Evolutionary conservation across 30 jellyfish, hydroid and myxozoan species (phyloP).

Genomic region (Aurelia aurita): DNA sequence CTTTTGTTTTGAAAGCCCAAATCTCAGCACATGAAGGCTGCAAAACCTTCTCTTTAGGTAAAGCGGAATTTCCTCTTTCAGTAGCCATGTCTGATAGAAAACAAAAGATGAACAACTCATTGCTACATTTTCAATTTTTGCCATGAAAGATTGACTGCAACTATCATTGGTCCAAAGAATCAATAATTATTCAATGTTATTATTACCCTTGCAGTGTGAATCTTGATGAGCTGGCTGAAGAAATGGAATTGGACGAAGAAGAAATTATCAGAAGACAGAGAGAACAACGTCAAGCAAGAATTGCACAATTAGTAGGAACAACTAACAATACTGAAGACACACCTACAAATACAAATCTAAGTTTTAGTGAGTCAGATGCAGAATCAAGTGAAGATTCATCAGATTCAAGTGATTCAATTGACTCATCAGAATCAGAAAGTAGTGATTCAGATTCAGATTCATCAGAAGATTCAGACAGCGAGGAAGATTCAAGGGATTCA

Average conservation of each 20-base stretch:
- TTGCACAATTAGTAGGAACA: conserved; percentile 73
- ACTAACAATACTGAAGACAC: conserved; percentile 24
- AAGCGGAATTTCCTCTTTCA: too few species aligned
- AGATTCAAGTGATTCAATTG: conserved; percentile 13
- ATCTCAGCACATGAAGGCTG: too few species aligned
- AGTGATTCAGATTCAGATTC: conserved; percentile 25
- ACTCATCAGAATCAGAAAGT: conserved; percentile 38
- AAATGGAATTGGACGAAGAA: conserved; percentile 95
- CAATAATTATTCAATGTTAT: neutral
- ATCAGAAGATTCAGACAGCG: conserved; percentile 12
- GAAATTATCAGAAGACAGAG: conserved; percentile 77
- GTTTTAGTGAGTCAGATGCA: conserved; percentile 59
- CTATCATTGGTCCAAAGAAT: too few species aligned
- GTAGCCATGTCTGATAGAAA: too few species aligned
- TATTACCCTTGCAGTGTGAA: conserved; percentile 57
- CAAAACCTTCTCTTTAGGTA: too few species aligned
- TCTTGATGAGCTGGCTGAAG: conserved; percentile 94
- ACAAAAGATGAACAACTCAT: too few species aligned
- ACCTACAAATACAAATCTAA: conserved; percentile 46
- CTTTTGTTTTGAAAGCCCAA: too few species aligned
- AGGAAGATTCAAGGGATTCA: neutral
- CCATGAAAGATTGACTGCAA: too few species aligned
- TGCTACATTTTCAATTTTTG: too few species aligned
- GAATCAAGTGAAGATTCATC: conserved; percentile 21
- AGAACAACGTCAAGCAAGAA: conserved; percentile 86